These are phyloP conservation scores for Sarcophilus harrisii DNA, from an alignment of 2,797 vertebrate species.

Conservation along the genomic window DNA sequence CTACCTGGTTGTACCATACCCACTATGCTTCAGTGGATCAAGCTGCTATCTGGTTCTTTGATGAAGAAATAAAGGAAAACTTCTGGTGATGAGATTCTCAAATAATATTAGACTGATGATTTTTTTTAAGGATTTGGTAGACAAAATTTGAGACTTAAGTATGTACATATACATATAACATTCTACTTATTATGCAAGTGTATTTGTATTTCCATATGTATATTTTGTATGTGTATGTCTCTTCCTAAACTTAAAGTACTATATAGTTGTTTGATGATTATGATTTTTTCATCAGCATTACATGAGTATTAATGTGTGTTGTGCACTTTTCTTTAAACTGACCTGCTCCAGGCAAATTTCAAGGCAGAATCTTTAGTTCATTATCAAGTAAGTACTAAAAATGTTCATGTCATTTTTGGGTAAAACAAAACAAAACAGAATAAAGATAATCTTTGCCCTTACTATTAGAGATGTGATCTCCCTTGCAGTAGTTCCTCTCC, in stretches of 20 bases:
- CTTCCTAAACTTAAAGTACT: not conserved
- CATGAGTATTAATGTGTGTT: not conserved
- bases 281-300: not conserved
- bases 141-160: not conserved
- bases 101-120: not conserved
- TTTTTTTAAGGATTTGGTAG: not conserved
- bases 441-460: not conserved
- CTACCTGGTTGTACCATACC: not conserved
- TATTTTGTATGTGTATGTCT: not conserved
- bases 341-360: not conserved
- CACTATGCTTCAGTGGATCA: not conserved
- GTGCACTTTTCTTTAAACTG: not conserved
- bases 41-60: not conserved
- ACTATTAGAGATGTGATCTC: not conserved
- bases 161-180: not conserved
- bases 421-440: conserved; percentile 18
- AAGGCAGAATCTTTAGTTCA: not conserved
- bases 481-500: not conserved
- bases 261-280: not conserved
- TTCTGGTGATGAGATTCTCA: not conserved
- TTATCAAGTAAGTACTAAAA: conserved; percentile 38
- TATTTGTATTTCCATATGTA: not conserved
- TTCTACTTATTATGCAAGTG: not conserved
- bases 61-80: not conserved
- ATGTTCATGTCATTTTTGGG: conserved; percentile 12